Base-by-base conservation (phyloP, 92 coral and sea anemone species). In the Palythoa caribaeorum region DNA sequence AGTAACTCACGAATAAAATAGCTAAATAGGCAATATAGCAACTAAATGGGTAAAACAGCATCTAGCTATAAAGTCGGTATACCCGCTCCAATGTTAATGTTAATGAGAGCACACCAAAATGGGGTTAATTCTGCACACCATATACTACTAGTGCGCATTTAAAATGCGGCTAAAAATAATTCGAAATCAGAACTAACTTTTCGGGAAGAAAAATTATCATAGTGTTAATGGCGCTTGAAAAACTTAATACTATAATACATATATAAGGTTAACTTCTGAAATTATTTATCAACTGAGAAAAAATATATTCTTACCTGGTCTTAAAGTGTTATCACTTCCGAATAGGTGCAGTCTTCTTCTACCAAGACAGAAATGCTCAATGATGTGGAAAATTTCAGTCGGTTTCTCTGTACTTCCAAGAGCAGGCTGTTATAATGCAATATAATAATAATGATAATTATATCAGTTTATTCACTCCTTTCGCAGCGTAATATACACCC, bases 281-380 rank as follows among this genome's bases (percentile, higher is more conserved):
- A 44, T 44, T 44, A 3, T 44, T 44, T 44, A 44, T 44, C 50
- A 8, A 44, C 7, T 4, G 50, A 44, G 6, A 44, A 8, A 44
- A 44, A 4, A 4, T 44, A 2, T n/a, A 63, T 19, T 10, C 37
- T 77, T 73, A 97, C 99, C 99, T 90, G 99, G 99, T 74, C 99
- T 90, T 13, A 97, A 86, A 0, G 98, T 92, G 69, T 94, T 96
- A 87, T 97, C 99, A 78, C 93, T 91, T 47, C 97, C 98, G 86
- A 97, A 97, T 93, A 97, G 59, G 73, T 97, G 95, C 71, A 97
- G 94, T 9, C 99, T 95, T n/a, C 99, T 93, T 59, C 99, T 74
- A 54, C 99, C 99, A 14, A 97, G 89, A 80, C 99, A 97, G 86
- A 97, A 97, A 89, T 97, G 99, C 55, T 97, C 99, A 76, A 96